A percentile compares a stretch with the other conserved stretches of the same genome.
These are phyloP conservation scores for Dermolepida albohirtum DNA, from an alignment of 2,888 invertebrate genomes.

Conservation along the genomic window DNA sequence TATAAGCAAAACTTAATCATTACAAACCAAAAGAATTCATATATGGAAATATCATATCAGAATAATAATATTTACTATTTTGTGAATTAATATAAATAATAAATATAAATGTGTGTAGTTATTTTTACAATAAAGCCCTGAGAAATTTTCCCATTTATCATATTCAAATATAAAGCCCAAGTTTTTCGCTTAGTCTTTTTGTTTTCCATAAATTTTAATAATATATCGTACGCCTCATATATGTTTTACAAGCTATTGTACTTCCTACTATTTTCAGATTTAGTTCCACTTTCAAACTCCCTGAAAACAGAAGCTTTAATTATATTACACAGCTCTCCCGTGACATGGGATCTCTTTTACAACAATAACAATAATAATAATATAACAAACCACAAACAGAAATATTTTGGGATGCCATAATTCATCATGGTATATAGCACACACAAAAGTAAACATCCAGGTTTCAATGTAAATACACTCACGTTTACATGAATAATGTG, in stretches of 20 bases:
- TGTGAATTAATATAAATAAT: too few species aligned
- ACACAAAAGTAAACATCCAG: constrained; percentile 14
- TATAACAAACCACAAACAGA: constrained; percentile 30
- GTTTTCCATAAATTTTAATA: neutral
- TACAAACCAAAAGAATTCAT: too few species aligned
- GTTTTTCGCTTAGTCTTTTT: neutral
- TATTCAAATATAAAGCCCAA: too few species aligned
- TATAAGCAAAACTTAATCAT: too few species aligned
- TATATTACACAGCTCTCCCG: neutral
- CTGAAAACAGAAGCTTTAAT: constrained; percentile 23
- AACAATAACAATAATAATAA: constrained; percentile 28
- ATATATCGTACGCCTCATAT: neutral
- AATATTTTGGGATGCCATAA: constrained; percentile 13
- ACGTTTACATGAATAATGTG: constrained; percentile 38
- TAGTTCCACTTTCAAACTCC: constrained; percentile 12
- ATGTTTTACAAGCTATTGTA: neutral
- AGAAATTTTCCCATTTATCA: too few species aligned
- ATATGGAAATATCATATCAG: too few species aligned
- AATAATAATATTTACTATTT: too few species aligned
- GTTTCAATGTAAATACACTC: constrained; percentile 36
- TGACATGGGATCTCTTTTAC: constrained; percentile 1
- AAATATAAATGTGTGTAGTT: too few species aligned
- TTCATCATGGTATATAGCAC: constrained; percentile 19
- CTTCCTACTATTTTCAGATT: constrained; percentile 7
- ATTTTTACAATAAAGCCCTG: too few species aligned